These are phyloP conservation scores for Picus viridis DNA, from an alignment of 2,797 vertebrate genomes.

Conservation along the genomic window DNA sequence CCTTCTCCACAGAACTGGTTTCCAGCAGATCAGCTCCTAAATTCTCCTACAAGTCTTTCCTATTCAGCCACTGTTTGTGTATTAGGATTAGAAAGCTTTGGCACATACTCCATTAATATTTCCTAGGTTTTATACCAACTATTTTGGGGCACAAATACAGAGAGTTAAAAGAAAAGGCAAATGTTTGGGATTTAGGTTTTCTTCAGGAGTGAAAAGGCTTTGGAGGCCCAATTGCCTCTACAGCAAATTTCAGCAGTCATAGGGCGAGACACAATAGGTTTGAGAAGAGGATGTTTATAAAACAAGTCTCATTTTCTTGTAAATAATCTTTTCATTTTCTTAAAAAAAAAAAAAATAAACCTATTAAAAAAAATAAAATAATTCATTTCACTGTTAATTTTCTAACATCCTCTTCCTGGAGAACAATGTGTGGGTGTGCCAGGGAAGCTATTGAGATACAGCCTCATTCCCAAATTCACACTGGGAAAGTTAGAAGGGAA, in stretches of 20 bases:
- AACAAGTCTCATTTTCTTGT: background rate
- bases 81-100: background rate
- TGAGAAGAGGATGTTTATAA: slow-evolving; percentile 60
- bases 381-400: slow-evolving; percentile 20
- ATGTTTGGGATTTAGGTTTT: background rate
- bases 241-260: background rate
- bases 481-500: background rate
- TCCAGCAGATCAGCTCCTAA: too few relatives aligned
- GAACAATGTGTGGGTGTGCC: slow-evolving; percentile 51
- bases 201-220: background rate
- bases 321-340: slow-evolving; percentile 51
- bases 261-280: background rate
- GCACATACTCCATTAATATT: background rate
- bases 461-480: background rate
- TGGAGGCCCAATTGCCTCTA: background rate
- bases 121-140: background rate
- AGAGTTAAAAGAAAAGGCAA: background rate
- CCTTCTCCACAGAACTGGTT: too few relatives aligned
- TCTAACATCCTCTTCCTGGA: slow-evolving; percentile 46
- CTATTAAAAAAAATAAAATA: background rate
- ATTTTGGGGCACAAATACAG: background rate
- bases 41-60: background rate
- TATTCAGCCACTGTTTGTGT: background rate
- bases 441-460: background rate
- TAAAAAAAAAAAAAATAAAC: slow-evolving; percentile 31